Percentiles rank a stretch among this genome's conserved stretches.
Conservation (phyloP, 2,113 vertebrate genomes). For the Oncorhynchus mykiss region DNA sequence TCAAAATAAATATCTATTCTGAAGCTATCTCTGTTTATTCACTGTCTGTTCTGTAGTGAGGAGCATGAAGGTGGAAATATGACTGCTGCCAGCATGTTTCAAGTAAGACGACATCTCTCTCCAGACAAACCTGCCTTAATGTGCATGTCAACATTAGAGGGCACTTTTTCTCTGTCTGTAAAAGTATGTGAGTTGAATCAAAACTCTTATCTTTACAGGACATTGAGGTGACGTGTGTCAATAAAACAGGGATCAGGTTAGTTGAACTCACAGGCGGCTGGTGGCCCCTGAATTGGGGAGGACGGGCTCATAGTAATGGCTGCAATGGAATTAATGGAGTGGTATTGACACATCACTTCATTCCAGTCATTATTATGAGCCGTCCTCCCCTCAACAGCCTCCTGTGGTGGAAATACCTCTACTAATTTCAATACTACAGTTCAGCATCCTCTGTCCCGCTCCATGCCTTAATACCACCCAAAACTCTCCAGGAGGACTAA, state of each 20-base stretch:
- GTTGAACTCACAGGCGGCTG: slow-evolving; percentile 10
- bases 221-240: slow-evolving; percentile 38
- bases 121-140: neutral
- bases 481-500: slow-evolving; percentile 31
- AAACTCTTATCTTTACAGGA: slow-evolving; percentile 43
- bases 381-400: too few relatives aligned
- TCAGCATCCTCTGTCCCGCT: neutral
- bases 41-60: too few relatives aligned
- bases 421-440: neutral
- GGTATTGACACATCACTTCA: too few relatives aligned
- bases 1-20: too few relatives aligned
- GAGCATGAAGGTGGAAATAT: too few relatives aligned
- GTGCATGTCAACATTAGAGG: neutral
- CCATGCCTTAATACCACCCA: neutral
- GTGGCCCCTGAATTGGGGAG: too few relatives aligned
- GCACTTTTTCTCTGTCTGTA: neutral
- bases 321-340: too few relatives aligned
- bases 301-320: too few relatives aligned
- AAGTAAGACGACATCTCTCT: neutral
- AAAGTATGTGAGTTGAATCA: neutral
- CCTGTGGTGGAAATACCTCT: too few relatives aligned
- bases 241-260: slow-evolving; percentile 47
- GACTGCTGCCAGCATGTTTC: neutral
- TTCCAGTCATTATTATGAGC: too few relatives aligned
- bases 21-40: too few relatives aligned